Base-by-base conservation (phyloP, 2,113 vertebrate species). In the Antigone vipio region DNA sequence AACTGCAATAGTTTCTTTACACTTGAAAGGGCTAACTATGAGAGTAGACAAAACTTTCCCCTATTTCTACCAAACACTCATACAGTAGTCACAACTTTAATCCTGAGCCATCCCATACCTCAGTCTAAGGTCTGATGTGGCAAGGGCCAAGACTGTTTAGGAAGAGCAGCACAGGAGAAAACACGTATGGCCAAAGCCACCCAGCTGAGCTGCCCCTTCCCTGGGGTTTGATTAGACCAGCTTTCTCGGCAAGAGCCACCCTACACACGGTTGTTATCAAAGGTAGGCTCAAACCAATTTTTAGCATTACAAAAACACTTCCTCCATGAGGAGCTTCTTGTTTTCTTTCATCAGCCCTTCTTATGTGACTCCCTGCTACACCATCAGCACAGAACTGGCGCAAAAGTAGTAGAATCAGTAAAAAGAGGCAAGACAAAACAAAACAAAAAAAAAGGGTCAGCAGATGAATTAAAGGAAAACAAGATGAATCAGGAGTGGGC, bases 211-310 rank as follows among this genome's bases (percentile, higher is more conserved):
- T 50, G 85, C n/a, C 32, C 18, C 71, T n/a, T 29, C 55, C n/a
- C 50, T 21, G 27, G 20, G 15, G 20, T 85, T 21, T 52, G 35
- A n/a, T 71, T 22, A 53, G 6, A 53, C 12, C 22, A 20, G 24
- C 9, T 9, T 40, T 10, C 77, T 49, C 73, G 23, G 77, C 30
- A 47, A 45, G 11, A n/a, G 26, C 26, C 30, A 11, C 26, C 35
- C 27, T 1, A 35, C 1, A 49, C 32, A 55, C 0, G 0, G 26
- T 0, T 59, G 63, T 20, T 50, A 38, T 20, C 47, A 45, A 58
- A 77, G 20, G 5, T 12, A 27, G 52, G 40, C 29, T 79, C 72
- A 24, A 47, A 32, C 1, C 2, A 1, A 38, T 35, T 50, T 59
- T 38, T 9, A 50, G 30, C 32, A 58, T 15, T 40, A 20, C 13